Evolutionary conservation across 2,113 vertebrate species (phyloP).

Genomic region (Dipodomys ordii): DNA sequence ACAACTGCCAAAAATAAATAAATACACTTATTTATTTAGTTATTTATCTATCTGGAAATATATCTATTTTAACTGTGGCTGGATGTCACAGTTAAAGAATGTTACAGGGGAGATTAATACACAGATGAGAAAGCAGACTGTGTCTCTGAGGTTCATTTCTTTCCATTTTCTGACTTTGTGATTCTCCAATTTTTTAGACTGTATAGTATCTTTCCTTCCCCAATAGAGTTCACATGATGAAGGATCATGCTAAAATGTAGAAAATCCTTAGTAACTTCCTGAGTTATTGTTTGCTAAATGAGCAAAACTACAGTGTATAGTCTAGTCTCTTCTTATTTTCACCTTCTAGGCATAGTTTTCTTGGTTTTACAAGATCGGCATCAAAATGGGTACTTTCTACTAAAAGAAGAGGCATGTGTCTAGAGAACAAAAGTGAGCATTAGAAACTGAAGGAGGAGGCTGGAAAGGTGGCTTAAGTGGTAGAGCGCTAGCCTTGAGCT

Average conservation of each 20-base stretch:
- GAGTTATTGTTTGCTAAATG: conserved; percentile 33
- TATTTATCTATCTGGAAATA: not conserved
- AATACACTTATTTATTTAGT: not conserved
- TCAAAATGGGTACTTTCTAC: conserved; percentile 27
- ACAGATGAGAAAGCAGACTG: not conserved
- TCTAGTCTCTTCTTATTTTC: not conserved
- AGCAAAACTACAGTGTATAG: not conserved
- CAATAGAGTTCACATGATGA: not conserved
- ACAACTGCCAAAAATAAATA: no score
- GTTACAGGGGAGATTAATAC: not conserved
- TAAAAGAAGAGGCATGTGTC: not conserved
- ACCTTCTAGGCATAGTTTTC: not conserved
- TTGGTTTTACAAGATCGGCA: conserved; percentile 51
- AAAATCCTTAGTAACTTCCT: not conserved
- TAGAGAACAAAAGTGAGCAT: not conserved
- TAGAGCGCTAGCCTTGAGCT: no score
- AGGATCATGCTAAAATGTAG: not conserved
- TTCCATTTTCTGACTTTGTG: not conserved
- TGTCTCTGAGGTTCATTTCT: not conserved
- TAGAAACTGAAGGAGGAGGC: not conserved
- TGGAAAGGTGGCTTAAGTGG: no score
- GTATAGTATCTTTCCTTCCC: not conserved
- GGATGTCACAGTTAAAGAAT: conserved; percentile 26
- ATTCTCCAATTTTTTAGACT: not conserved
- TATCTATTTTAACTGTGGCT: not conserved